phyloP scores from a whole-genome alignment of 2,797 vertebrate genomes.

The Garrulus glandarius region DNA sequence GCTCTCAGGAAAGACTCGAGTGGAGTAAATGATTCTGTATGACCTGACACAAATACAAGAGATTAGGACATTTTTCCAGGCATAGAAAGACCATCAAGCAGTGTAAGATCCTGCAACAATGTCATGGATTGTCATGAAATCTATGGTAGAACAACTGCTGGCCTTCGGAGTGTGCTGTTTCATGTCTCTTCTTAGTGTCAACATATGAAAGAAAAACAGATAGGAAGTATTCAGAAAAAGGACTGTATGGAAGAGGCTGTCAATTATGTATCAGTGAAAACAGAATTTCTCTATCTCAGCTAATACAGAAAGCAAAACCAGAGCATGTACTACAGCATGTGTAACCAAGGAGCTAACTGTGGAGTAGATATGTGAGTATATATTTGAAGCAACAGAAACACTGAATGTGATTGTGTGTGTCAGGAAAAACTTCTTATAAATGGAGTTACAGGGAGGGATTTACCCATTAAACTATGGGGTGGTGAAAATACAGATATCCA shows the following conservation, averaged over 20 bases:
- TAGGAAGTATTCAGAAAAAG: background rate
- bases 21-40: background rate
- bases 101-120: background rate
- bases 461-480: background rate
- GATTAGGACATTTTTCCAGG: background rate
- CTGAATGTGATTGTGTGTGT: background rate
- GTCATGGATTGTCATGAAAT: background rate
- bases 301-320: background rate
- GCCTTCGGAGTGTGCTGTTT: background rate
- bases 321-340: background rate
- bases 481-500: background rate
- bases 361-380: background rate
- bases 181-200: background rate
- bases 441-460: background rate
- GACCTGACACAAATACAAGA: background rate
- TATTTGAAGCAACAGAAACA: background rate
- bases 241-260: background rate
- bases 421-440: background rate
- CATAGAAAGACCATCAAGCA: background rate
- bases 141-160: fast-evolving
- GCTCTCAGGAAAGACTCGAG: background rate
- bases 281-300: background rate
- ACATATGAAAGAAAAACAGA: background rate
- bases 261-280: background rate
- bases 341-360: background rate